Evolutionary conservation across 2,888 invertebrate genomes (phyloP), one percentile per base, ranked within the genome.

Genomic region (Yponomeuta plumbellus): DNA sequence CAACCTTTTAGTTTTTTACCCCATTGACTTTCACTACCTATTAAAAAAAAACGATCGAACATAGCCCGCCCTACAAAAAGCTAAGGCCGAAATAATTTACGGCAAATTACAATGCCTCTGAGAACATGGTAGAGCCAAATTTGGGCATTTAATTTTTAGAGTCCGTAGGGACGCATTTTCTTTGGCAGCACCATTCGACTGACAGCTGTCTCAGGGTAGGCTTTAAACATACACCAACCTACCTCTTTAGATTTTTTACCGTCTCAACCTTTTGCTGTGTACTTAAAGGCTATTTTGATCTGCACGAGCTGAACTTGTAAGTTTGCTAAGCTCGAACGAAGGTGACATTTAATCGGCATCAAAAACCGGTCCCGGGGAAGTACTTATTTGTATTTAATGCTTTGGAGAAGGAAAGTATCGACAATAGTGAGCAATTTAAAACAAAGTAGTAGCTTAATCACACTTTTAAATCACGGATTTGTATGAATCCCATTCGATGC

Each of bases 321-420:
- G n/a, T 0, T 62, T 40, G 44, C 8, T 13, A 44, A 44, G 17
- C 22, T 4, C n/a, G 40, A 64, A 22, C 17, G 69, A 70, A 73
- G 71, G 72, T 73, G 74, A 74, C 73, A 73, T 72, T 73, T 71
- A 73, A 71, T 73, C 70, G 70, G 64, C 66, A 66, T 66, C 64
- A 52, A 34, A 26, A 71, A 70, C 69, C 69, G 69, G 71, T 69
- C 57, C n/a, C 21, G 59, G 61, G 22, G 26, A 66, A 66, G 69
- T 67, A 57, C 63, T 70, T 68, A 67, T 52, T 52, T 52, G 13
- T 52, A 52, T 52, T 52, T 52, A 17, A 52, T 17, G 44, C 17
- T 13, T 17, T 52, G 44, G 17, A 3, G 44, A 52, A 11, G 17
- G 44, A 52, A 52, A 52, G 44, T 52, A 4, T 52, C 17, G 17